Conservation (phyloP, 2,797 vertebrate genomes). For the Sebastes taczanowskii region DNA sequence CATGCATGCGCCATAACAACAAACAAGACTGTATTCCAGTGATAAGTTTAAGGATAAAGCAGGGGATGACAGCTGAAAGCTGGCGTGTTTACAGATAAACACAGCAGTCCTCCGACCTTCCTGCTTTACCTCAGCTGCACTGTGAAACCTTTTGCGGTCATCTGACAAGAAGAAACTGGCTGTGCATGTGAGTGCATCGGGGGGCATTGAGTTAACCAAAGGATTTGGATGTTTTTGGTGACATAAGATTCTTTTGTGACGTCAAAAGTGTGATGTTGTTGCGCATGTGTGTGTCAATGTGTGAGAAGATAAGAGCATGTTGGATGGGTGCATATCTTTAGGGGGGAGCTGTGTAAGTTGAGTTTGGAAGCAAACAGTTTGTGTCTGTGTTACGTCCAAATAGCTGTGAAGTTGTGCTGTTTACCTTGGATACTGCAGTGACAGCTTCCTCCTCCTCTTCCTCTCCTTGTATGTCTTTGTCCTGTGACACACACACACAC, state of each 20-base stretch:
- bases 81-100: constrained; percentile 71
- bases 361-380: constrained; percentile 15
- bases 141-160: not conserved
- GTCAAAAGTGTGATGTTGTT: not conserved
- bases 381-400: constrained; percentile 41
- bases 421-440: constrained; percentile 88
- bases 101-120: constrained; percentile 18
- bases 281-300: not conserved
- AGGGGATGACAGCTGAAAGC: constrained; percentile 17
- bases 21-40: constrained; percentile 21
- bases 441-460: constrained; percentile 80
- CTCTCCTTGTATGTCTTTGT: constrained; percentile 86
- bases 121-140: constrained; percentile 19
- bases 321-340: constrained; percentile 1
- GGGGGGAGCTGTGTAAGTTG: not conserved
- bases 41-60: constrained; percentile 44
- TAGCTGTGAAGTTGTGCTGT: constrained; percentile 43
- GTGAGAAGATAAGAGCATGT: constrained; percentile 30
- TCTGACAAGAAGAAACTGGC: not conserved
- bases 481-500: constrained; percentile 72
- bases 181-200: not conserved
- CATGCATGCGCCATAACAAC: constrained; percentile 1
- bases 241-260: not conserved
- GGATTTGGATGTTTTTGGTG: not conserved
- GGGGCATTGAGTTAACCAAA: not conserved